These are phyloP conservation scores for Festucalex cinctus DNA, from an alignment of 2,113 vertebrate species.

Conservation along the genomic window DNA sequence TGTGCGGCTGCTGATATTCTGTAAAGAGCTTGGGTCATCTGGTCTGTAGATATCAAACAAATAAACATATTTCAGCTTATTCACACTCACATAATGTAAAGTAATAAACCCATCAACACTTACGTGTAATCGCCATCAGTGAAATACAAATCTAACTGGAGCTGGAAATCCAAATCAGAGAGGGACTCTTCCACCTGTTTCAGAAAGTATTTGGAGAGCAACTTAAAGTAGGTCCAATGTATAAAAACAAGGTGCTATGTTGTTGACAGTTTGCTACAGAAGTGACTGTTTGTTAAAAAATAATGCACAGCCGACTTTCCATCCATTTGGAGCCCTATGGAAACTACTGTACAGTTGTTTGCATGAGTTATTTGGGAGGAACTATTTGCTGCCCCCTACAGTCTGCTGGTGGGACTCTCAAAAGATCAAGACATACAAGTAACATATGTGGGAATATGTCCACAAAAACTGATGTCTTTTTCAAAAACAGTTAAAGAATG, in stretches of 20 bases:
- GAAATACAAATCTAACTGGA: constrained; percentile 92
- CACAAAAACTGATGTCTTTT: background rate
- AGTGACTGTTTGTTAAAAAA: background rate
- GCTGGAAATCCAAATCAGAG: constrained; percentile 92
- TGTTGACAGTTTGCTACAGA: background rate
- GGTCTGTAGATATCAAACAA: constrained; percentile 69
- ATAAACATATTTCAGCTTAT: background rate
- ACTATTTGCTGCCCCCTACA: background rate
- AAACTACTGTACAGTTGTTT: background rate
- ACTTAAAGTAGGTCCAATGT: background rate
- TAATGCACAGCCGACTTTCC: background rate
- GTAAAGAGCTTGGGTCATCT: constrained; percentile 85
- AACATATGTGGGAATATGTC: background rate
- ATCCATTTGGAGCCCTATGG: background rate
- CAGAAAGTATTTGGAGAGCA: constrained; percentile 41
- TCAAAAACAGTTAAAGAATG: background rate
- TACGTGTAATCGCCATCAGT: constrained; percentile 98
- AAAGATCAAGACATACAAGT: background rate
- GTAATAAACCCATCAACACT: constrained; percentile 62
- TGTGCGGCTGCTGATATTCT: constrained; percentile 92
- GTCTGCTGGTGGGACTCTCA: background rate
- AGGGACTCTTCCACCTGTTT: constrained; percentile 91
- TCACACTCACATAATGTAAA: constrained; percentile 4
- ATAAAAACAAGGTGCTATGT: background rate
- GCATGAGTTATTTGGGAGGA: background rate